Conservation (phyloP, 1,140 invertebrate genomes). For the Sminthurinus signatus region DNA sequence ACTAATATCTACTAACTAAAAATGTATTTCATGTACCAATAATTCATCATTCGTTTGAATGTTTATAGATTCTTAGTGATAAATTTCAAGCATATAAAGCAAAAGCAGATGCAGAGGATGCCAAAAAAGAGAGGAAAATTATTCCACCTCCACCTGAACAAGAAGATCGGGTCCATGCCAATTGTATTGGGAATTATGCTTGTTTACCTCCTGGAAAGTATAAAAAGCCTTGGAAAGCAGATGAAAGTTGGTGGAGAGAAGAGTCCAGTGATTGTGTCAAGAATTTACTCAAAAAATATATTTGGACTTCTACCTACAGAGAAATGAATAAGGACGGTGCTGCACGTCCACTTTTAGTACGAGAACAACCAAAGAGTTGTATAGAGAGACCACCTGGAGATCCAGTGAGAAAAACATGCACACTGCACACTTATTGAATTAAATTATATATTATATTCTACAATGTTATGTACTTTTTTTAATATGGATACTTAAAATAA, state of each 20-base stretch:
- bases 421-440: neutral
- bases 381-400: constrained; percentile 33
- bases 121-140: constrained; percentile 28
- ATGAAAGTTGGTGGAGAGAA: constrained; percentile 29
- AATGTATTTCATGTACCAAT: too few species aligned
- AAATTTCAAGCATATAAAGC: constrained; percentile 26
- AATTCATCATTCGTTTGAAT: too few species aligned
- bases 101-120: constrained; percentile 31
- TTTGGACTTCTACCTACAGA: constrained; percentile 37
- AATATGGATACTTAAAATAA: too few species aligned
- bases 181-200: constrained; percentile 16
- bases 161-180: constrained; percentile 7
- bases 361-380: constrained; percentile 21
- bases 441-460: constrained; percentile 29
- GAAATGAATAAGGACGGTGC: constrained; percentile 41
- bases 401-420: constrained; percentile 24
- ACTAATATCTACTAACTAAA: too few species aligned
- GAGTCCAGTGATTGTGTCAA: constrained; percentile 26
- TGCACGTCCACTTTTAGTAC: constrained; percentile 20
- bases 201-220: constrained; percentile 3
- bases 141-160: constrained; percentile 2
- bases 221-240: constrained; percentile 15
- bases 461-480: too few species aligned
- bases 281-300: constrained; percentile 30
- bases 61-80: constrained; percentile 15